Evolutionary conservation across 2,113 vertebrate genomes (phyloP).

Genomic region (Scopus umbretta): DNA sequence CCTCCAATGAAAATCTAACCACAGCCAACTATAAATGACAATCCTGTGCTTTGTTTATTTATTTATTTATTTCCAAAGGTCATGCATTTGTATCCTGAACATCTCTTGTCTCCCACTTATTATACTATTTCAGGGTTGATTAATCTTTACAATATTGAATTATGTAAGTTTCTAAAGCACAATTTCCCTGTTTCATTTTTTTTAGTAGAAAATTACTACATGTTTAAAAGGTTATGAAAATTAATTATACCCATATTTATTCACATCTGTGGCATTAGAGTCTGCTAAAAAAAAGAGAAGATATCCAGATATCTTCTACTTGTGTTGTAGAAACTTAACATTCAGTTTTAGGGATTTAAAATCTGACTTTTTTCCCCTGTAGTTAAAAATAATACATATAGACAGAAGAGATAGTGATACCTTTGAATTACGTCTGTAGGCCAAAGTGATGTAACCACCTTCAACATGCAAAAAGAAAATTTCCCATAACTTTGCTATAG

Average conservation of each 20-base stretch:
- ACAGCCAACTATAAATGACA: background rate
- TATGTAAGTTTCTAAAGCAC: slow-evolving; percentile 41
- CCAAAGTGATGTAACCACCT: background rate
- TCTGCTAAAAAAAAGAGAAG: background rate
- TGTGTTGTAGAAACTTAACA: background rate
- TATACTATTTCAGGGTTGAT: slow-evolving; percentile 42
- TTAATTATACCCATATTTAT: slow-evolving; percentile 31
- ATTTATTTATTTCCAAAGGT: slow-evolving; percentile 48
- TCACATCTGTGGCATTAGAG: background rate
- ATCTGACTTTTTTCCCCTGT: background rate
- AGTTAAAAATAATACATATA: background rate
- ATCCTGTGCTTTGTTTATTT: background rate
- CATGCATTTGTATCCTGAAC: slow-evolving; percentile 30
- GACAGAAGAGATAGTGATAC: background rate
- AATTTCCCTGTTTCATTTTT: background rate
- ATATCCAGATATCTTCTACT: background rate
- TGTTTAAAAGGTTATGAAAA: slow-evolving; percentile 44
- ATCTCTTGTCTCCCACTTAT: slow-evolving; percentile 4
- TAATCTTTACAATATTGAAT: slow-evolving; percentile 55
- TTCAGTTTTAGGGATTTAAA: background rate
- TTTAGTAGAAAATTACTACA: slow-evolving; percentile 17
- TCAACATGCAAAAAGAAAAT: background rate
- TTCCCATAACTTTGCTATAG: background rate
- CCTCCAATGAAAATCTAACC: background rate
- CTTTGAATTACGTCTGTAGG: background rate